These are phyloP conservation scores for Synergus japonicus DNA, from an alignment of 2,888 invertebrate genomes.

Conservation along the genomic window DNA sequence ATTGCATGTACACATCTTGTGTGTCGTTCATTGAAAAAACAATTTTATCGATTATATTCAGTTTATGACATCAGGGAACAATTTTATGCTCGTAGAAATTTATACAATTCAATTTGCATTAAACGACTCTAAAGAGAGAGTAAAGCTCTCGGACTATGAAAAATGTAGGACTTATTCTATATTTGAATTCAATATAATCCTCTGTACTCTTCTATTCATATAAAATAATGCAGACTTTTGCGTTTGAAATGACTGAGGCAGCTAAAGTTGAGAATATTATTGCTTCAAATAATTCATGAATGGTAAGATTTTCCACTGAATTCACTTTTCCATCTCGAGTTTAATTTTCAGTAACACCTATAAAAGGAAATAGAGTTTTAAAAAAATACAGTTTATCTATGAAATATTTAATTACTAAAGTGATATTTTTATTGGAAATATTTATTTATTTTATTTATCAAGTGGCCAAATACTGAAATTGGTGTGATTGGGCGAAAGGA, in stretches of 20 bases:
- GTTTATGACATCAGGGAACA: slow-evolving; percentile 9
- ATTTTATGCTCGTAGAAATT: slow-evolving; percentile 2
- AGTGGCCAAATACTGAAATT: background rate
- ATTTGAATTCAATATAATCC: slow-evolving; percentile 22
- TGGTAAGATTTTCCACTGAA: background rate
- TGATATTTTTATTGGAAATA: background rate
- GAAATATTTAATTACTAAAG: too few relatives aligned
- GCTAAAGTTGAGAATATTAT: slow-evolving; percentile 18
- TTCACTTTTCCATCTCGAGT: background rate
- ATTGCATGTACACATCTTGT: background rate
- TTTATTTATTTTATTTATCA: background rate
- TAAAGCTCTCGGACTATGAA: background rate
- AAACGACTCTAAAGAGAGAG: background rate
- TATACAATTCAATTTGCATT: background rate
- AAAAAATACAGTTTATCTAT: too few relatives aligned
- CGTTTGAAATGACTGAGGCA: background rate
- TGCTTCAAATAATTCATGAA: slow-evolving; percentile 32
- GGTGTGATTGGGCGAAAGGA: background rate
- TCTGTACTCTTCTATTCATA: slow-evolving; percentile 8
- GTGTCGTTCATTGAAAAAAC: background rate
- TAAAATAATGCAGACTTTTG: background rate
- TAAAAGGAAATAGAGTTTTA: background rate
- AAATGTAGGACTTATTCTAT: slow-evolving; percentile 17
- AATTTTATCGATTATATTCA: slow-evolving; percentile 33
- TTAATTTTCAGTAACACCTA: background rate